Percentiles rank a stretch among this genome's conserved stretches.
These are phyloP conservation scores for Eudemis profundana DNA, from an alignment of 2,888 invertebrate genomes.

Conservation along the genomic window DNA sequence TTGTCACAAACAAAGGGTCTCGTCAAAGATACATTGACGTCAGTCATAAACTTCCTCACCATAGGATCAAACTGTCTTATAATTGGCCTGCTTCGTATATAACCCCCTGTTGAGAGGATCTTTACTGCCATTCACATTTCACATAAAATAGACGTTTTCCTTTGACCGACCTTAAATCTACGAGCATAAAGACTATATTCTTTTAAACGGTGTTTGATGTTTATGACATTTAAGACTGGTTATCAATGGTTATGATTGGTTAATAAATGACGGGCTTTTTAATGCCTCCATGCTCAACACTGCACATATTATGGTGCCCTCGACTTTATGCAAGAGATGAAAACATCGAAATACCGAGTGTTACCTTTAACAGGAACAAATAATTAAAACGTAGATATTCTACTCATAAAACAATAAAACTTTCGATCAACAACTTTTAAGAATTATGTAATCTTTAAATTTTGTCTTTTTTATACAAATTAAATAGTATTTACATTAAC, in stretches of 20 bases:
- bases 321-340: no score
- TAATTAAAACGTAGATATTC: no score
- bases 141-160: no score
- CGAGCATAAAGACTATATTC: background rate
- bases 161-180: background rate
- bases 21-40: slow-evolving; percentile 11
- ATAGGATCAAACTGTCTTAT: slow-evolving; percentile 35
- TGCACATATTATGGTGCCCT: slow-evolving; percentile 32
- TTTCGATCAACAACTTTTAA: no score
- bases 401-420: no score
- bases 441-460: no score
- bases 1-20: background rate
- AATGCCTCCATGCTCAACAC: slow-evolving; percentile 2
- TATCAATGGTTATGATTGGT: slow-evolving; percentile 19
- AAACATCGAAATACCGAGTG: no score
- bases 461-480: no score
- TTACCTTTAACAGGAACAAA: no score
- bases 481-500: no score
- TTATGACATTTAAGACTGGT: background rate
- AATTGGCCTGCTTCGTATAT: slow-evolving; percentile 36
- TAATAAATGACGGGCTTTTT: slow-evolving; percentile 27
- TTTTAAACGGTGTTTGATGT: background rate
- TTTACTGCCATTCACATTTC: no score
- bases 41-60: slow-evolving; percentile 14
- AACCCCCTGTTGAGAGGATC: slow-evolving; percentile 19